Evolutionary conservation across 2,797 vertebrate genomes (phyloP), one percentile per base, ranked within the genome.

Genomic region (Peromyscus eremicus): DNA sequence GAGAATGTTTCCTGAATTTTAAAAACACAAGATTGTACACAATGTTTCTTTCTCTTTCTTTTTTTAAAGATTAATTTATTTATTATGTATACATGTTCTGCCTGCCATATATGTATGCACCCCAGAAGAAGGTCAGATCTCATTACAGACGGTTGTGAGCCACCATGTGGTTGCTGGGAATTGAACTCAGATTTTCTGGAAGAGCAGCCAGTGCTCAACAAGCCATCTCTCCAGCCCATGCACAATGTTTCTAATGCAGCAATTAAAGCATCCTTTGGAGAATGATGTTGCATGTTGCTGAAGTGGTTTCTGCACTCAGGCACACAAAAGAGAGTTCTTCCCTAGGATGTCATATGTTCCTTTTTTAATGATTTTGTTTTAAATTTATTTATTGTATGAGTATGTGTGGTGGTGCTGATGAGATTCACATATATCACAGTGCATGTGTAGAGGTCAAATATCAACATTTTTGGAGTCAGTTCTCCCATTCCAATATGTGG

Each of bases 291-390:
- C 9, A 82, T 34, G 34, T 71, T 37, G 27, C 27, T 60, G 57
- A 95, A 52, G 32, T 10, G 66, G 43, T 10, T 93, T 88, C 43
- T 32, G 40, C 37, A 70, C 2, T 16, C 21, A 79, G 23, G 3
- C 7, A 73, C 29, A 32, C 13, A 77, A 40, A 87, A 43, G 13
- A 5, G 5, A 73, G 29, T 11, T 29, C 55, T 73, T 52, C 13
- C 2, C 2, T 49, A 32, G 6, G 14, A 37, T 57, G 43, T 25
- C 6, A 0, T 6, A 43, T 14, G 5, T 21, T 57, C 14, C 17
- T 46, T 85, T 85, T 85, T 34, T 1, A 66, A 84, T 29, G 32
- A 66, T 66, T 66, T 84, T 84, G 40, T 57, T 66, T 84, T 85
- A 21, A 85, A 23, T 66, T 34, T 49, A 34, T 29, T 82, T 82